Evolutionary conservation across 2,888 invertebrate species (phyloP).

Genomic region (Lissonota sp.): DNA sequence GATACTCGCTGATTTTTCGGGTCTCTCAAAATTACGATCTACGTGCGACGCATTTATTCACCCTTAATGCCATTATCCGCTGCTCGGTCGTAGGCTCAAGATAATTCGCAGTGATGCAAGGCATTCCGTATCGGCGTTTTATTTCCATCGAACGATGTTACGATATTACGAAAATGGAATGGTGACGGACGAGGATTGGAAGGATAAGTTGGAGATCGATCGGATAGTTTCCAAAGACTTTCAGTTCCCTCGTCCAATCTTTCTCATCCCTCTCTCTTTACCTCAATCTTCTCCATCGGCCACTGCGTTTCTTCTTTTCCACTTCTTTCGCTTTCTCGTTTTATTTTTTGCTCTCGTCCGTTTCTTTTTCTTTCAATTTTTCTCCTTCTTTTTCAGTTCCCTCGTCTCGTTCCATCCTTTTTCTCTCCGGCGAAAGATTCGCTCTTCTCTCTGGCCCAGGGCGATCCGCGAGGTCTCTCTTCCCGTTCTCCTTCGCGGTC

Average conservation of each 20-base stretch:
- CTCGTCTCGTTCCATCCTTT: conserved; percentile 44
- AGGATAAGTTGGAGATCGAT: conserved; percentile 24
- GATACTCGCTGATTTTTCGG: too few relatives aligned
- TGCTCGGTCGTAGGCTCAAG: too few relatives aligned
- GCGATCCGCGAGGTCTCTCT: conserved; percentile 40
- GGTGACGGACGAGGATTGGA: conserved; percentile 31
- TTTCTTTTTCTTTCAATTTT: conserved; percentile 34
- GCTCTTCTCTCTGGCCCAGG: conserved; percentile 56
- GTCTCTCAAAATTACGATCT: not conserved
- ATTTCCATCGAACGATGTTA: not conserved
- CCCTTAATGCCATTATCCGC: not conserved
- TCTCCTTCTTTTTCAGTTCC: conserved; percentile 21
- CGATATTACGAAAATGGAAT: conserved; percentile 61
- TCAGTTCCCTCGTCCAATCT: conserved; percentile 48
- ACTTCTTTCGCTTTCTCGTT: conserved; percentile 10
- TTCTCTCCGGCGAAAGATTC: conserved; percentile 41
- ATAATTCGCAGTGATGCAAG: too few relatives aligned
- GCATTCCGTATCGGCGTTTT: not conserved
- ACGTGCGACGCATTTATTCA: not conserved
- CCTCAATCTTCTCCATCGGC: conserved; percentile 27
- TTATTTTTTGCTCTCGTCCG: conserved; percentile 11
- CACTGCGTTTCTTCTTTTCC: conserved; percentile 31
- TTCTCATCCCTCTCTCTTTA: conserved; percentile 49
- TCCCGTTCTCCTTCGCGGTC: conserved; percentile 10
- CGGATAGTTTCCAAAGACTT: conserved; percentile 52